Evolutionary conservation across 2,888 invertebrate species (phyloP), one percentile per base, ranked within the genome.

Genomic region (Trachelus stipa): DNA sequence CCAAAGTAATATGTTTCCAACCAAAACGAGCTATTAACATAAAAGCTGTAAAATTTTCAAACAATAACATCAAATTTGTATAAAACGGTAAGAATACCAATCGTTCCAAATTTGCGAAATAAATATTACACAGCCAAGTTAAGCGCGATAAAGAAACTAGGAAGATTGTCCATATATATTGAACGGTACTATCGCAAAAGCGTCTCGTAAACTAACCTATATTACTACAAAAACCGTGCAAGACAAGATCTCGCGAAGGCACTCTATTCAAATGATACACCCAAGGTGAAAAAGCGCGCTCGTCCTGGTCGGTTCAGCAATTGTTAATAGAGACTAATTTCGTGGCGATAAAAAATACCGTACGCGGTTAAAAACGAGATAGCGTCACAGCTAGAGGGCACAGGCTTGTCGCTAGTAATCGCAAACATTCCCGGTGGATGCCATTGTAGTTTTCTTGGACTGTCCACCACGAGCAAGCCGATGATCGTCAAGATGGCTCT

Each of bases 401-500:
- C n/a, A n/a, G 68, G 2, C 15, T 40, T 56, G 71, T 75, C 15
- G 31, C 40, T 68, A 33, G 79, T 9, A 31, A 79, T 68, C 74
- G 79, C 79, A 77, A 81, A 81, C 74, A 81, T 83, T 83, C 81
- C 76, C 81, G 73, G 80, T 81, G 75, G 83, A 84, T 84, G 80
- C 80, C 85, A 85, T 85, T 81, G 85, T 83, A 82, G 85, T 80
- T 37, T 37, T 34, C 75, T 30, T 68, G 6, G 73, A 11, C 40
- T 77, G 34, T 68, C 75, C 75, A 34, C 79, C 75, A 73, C 83
- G 87, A 85, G 82, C 85, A 85, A 88, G 88, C 88, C 86, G 85
- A 86, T 84, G 82, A 82, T 84, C 84, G 84, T 87, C 88, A 87
- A 87, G 87, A 87, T 87, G 87, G 87, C 87, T 88, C 87, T 87